Base-by-base conservation (phyloP, 1,140 invertebrate species). In the Drosophila setifemur region DNA sequence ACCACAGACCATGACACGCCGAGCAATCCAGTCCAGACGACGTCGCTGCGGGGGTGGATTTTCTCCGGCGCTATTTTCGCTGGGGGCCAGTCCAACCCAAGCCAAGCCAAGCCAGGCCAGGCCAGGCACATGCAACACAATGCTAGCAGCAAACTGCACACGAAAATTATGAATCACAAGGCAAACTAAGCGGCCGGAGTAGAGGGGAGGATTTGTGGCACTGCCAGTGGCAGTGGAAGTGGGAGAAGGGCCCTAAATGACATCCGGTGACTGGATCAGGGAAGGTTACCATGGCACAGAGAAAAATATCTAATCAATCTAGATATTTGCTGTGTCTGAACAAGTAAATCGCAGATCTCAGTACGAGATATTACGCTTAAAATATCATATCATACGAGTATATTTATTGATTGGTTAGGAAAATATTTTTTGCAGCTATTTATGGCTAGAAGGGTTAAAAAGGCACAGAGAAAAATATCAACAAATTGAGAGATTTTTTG, bases 81-180 rank as follows among this genome's bases (percentile, higher is more conserved):
- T 40, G 39, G 26, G 23, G 37, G 31, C 66, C 66, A n/a, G n/a
- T n/a, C n/a, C n/a, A n/a, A n/a, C n/a, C n/a, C n/a, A n/a, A n/a
- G n/a, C n/a, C n/a, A n/a, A n/a, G n/a, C n/a, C n/a, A n/a, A n/a
- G n/a, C n/a, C n/a, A n/a, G n/a, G n/a, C n/a, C n/a, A n/a, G n/a
- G n/a, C n/a, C n/a, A n/a, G n/a, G n/a, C n/a, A n/a, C n/a, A 70
- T 71, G 68, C 69, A 72, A 73, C 68, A 72, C 68, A 72, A 63
- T 63, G 67, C 72, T 71, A 47, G 47, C 45, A 42, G 67, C 45
- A 45, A 42, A 69, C 26, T 71, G 53, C 68, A 72, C 48, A 72
- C 47, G 48, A 69, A 73, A 79, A 85, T 79, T 78, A 83, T 83
- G 79, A 83, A 83, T 83, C 79, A 83, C 73, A 53, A 66, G 72